These are phyloP conservation scores for Ceyx melanurus DNA, from an alignment of 2,113 vertebrate genomes.

Conservation along the genomic window DNA sequence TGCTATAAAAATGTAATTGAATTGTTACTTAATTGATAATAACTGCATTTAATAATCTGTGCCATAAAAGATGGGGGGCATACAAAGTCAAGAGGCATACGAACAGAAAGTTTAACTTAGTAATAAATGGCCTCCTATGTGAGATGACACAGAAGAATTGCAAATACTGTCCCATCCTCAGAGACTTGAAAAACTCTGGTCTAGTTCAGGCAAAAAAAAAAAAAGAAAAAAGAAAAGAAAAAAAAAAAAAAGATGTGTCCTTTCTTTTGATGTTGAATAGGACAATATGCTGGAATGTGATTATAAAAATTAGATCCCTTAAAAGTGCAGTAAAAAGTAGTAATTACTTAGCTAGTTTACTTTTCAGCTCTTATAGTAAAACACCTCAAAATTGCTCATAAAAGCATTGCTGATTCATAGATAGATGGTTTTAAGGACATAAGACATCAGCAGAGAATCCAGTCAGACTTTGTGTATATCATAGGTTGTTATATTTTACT, in stretches of 20 bases:
- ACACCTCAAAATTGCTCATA: neutral
- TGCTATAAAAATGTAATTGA: neutral
- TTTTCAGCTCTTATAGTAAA: neutral
- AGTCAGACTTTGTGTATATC: neutral
- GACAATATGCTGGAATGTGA: neutral
- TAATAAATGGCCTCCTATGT: neutral
- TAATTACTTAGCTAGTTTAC: neutral
- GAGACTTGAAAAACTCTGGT: neutral
- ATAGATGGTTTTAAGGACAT: neutral
- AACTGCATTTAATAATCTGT: conserved; percentile 27
- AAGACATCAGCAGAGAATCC: neutral
- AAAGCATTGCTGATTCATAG: neutral
- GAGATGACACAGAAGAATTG: neutral
- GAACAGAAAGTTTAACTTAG: neutral
- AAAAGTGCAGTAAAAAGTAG: neutral
- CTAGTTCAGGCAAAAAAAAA: neutral
- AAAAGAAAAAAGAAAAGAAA: neutral
- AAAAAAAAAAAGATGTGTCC: neutral
- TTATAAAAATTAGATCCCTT: neutral
- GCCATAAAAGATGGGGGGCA: neutral
- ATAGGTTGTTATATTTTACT: neutral
- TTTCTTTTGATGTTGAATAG: neutral
- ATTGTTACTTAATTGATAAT: conserved; percentile 31
- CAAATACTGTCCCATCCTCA: neutral
- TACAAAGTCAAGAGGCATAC: conserved; percentile 9